Evolutionary conservation across 2,888 invertebrate species (phyloP).

Genomic region (Lasioglossum oenotherae): DNA sequence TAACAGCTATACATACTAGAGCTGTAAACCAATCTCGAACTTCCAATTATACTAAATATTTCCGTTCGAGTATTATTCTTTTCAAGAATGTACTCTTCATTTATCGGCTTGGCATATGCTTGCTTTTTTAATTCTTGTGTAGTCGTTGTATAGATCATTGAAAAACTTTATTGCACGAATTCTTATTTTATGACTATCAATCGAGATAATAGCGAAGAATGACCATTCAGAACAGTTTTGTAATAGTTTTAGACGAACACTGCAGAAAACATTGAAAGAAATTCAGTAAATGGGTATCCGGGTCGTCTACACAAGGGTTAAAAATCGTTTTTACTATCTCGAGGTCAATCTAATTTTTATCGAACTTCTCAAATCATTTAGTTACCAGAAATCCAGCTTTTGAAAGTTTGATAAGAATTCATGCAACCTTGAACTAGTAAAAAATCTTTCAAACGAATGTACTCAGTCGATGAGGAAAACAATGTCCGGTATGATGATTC

Average conservation of each 20-base stretch:
- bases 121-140: not conserved
- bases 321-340: not conserved
- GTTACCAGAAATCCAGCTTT: slow-evolving; percentile 4
- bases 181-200: not conserved
- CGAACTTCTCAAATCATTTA: not conserved
- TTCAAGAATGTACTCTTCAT: not conserved
- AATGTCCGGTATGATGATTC: not conserved
- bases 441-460: not conserved
- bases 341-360: not conserved
- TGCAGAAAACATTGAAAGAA: not conserved
- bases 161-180: not conserved
- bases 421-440: not conserved
- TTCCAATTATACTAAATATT: not conserved
- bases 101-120: not conserved
- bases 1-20: not conserved
- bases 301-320: not conserved
- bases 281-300: not conserved
- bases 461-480: not conserved
- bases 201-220: not conserved
- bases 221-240: not conserved
- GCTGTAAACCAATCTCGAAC: not conserved
- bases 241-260: not conserved
- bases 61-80: not conserved
- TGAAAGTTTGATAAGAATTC: not conserved
- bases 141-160: not conserved